Base-by-base conservation (phyloP, 1,140 invertebrate species). In the Reticulitermes speratus region DNA sequence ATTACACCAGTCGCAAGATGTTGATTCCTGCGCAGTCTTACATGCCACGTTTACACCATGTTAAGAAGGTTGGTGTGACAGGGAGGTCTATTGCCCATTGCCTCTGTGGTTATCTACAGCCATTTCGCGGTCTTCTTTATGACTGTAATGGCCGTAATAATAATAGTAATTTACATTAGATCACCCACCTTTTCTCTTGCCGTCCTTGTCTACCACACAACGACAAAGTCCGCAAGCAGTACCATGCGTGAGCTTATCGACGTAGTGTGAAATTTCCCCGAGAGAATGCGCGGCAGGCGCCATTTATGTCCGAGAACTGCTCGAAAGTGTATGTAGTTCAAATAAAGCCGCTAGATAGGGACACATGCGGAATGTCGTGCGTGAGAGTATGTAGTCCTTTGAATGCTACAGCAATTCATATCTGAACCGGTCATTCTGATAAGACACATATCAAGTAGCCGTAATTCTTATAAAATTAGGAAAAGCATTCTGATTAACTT, bases 241-340 rank as follows among this genome's bases (percentile, higher is more conserved):
- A 75, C n/a, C 65, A 75, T 30, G 65, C 8, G 65, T 30, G n/a
- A 25, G 65, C 65, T 75, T 30, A 25, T n/a, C 65, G 65, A 75
- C 65, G 65, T 75, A 75, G 65, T 75, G 65, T 75, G 65, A 75
- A 75, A 75, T 75, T 75, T 75, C 65, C 8, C 65, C 65, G 65
- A 75, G 65, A 75, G 65, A 75, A 75, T 75, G 65, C 65, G 65
- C 65, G 65, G 65, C 65, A 75, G 25, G 65, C 65, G 25, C 25
- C 65, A 75, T 75, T 30, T n/a, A 25, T 30, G 14, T 75, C n/a
- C 3, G 65, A 8, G 25, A 3, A 75, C 65, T 30, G n/a, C 65
- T 75, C 65, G 25, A 75, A 25, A 11, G 65, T 75, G 2, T 75
- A 75, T 75, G 25, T 75, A 75, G 65, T 75, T 75, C 65, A 30